Conservation (phyloP, 2,797 vertebrate genomes). For the Rhynchotus rufescens region DNA sequence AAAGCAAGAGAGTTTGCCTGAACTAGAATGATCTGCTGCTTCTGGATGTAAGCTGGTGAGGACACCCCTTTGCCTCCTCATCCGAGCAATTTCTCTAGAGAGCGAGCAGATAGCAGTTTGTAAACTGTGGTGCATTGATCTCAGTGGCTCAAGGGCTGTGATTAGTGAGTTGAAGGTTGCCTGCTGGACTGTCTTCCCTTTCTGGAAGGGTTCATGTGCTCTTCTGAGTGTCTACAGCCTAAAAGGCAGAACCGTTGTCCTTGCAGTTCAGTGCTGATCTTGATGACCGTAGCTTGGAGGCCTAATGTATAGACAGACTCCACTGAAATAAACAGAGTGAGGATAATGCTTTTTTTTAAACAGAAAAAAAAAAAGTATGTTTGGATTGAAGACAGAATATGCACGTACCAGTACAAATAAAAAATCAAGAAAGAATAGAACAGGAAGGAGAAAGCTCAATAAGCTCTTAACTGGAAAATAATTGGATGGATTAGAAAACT, state of each 20-base stretch:
- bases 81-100: neutral
- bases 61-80: neutral
- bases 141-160: neutral
- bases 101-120: neutral
- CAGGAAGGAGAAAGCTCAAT: neutral
- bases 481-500: neutral
- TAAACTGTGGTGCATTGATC: neutral
- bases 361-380: neutral
- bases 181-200: neutral
- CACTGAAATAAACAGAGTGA: neutral
- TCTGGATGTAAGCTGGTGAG: neutral
- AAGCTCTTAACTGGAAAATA: neutral
- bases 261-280: neutral
- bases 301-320: neutral
- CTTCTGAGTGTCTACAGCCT: neutral
- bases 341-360: neutral
- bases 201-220: fast-evolving
- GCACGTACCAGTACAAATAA: neutral
- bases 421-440: neutral
- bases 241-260: neutral
- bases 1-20: neutral
- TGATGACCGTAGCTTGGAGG: neutral
- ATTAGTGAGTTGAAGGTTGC: fast-evolving
- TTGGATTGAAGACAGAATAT: neutral
- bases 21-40: neutral